Evolutionary conservation across 2,113 vertebrate genomes (phyloP), one percentile per base, ranked within the genome.

Genomic region (Brachyhypopomus gauderio): DNA sequence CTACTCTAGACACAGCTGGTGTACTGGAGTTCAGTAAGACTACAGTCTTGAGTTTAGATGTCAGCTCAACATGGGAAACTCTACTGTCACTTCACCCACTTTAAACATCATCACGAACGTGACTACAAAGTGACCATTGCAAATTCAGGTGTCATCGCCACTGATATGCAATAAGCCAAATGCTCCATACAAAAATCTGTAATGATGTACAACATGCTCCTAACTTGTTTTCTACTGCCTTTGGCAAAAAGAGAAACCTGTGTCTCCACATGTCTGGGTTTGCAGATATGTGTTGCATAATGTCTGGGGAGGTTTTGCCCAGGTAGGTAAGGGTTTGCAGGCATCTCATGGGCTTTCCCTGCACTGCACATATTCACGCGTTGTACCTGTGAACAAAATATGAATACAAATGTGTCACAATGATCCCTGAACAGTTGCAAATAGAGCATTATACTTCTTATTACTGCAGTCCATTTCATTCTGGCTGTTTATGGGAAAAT

Each of bases 351-450:
- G 63, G 62, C 23, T 3, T 48, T 64, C 22, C 6, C 45, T 0
- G 25, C 62, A 30, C 25, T 19, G 12, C 12, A 59, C 11, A 23
- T 3, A 67, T 66, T 60, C 55, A 55, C 0, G 7, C 16, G 25
- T 3, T 23, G 17, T 34, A 30, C 17, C 22, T 5, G 6, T 52
- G 11, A 36, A 55, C 71, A 34, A 55, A 56, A 4, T 30, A 14
- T 34, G 71, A 34, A 67, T 67, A 30, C 36, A 38, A n/a, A 67
- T 67, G 64, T 73, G 72, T 56, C 20, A 45, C 5, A 41, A 27
- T 48, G 48, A 36, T 77, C 67, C 72, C 36, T 16, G 48, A 77
- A 41, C 74, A 77, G 78, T 48, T 72, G 72, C 38, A 23, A 55
- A 73, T 58, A n/a, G 19, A 63, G 34, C 11, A 38, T 34, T 20